Evolutionary conservation across 2,888 invertebrate species (phyloP).

Genomic region (Spodoptera littoralis): DNA sequence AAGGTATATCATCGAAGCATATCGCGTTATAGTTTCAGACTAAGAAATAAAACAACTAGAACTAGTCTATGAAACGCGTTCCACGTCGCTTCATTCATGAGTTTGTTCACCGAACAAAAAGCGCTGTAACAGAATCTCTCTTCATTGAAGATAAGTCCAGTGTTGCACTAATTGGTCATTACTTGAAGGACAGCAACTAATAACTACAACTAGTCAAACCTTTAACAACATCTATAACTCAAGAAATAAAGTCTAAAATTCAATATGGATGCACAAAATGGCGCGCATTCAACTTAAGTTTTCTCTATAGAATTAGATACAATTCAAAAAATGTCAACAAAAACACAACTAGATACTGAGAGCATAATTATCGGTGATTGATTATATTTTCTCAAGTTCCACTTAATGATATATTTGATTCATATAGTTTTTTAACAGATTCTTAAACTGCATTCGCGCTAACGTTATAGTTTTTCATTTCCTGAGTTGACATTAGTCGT

Average conservation of each 20-base stretch:
- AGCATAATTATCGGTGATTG: constrained; percentile 71
- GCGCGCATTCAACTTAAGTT: constrained; percentile 9
- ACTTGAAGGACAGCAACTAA: constrained; percentile 53
- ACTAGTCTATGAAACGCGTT: constrained; percentile 52
- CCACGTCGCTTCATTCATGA: constrained; percentile 65
- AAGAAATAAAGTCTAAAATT: constrained; percentile 51
- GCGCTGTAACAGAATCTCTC: constrained; percentile 63
- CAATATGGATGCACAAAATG: constrained; percentile 15
- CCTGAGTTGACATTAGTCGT: constrained; percentile 55
- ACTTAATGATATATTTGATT: constrained; percentile 76
- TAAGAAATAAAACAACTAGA: constrained; percentile 29
- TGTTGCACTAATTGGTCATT: constrained; percentile 78
- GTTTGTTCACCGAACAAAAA: constrained; percentile 61
- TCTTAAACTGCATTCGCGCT: constrained; percentile 57
- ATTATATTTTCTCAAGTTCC: constrained; percentile 75
- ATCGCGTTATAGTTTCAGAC: constrained; percentile 17
- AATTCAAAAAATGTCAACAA: constrained; percentile 74
- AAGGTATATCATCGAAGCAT: constrained; percentile 11
- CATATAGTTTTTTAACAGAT: constrained; percentile 69
- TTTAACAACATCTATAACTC: constrained; percentile 15
- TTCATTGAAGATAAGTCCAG: constrained; percentile 73
- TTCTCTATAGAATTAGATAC: constrained; percentile 47
- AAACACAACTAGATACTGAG: constrained; percentile 63
- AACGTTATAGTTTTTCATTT: constrained; percentile 59
- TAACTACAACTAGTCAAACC: constrained; percentile 26